Conservation (phyloP, 1,140 invertebrate species). For the Drosophila arizonae region DNA sequence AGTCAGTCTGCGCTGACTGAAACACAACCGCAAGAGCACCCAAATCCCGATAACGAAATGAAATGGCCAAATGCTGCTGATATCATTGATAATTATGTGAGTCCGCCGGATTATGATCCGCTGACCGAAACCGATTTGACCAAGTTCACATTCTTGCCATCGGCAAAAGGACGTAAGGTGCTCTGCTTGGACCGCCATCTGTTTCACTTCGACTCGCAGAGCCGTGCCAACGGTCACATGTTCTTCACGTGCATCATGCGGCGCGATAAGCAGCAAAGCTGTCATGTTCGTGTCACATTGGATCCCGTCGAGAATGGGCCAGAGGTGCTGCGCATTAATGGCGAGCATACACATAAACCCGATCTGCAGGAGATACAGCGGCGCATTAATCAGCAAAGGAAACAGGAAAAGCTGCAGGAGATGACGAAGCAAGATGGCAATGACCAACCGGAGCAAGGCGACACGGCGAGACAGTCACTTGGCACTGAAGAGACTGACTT, state of each 20-base stretch:
- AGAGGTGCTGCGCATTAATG: slow-evolving; percentile 64
- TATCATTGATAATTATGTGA: slow-evolving; percentile 55
- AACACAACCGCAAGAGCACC: slow-evolving; percentile 8
- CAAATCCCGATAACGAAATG: slow-evolving; percentile 8
- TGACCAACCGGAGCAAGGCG: not conserved
- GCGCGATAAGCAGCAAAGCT: slow-evolving; percentile 59
- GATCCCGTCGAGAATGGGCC: slow-evolving; percentile 54
- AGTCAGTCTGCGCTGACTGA: slow-evolving; percentile 6
- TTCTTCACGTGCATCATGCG: slow-evolving; percentile 75
- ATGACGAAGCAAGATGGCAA: slow-evolving; percentile 1
- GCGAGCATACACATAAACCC: slow-evolving; percentile 62
- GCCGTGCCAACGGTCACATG: slow-evolving; percentile 64
- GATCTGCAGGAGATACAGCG: slow-evolving; percentile 52
- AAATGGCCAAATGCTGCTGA: slow-evolving; percentile 59
- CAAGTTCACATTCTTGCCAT: slow-evolving; percentile 73
- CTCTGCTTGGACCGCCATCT: slow-evolving; percentile 64
- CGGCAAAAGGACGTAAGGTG: slow-evolving; percentile 72
- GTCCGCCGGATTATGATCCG: slow-evolving; percentile 45
- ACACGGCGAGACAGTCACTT: not conserved
- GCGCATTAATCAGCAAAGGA: slow-evolving; percentile 51
- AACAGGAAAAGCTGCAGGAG: slow-evolving; percentile 12
- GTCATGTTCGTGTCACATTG: slow-evolving; percentile 68
- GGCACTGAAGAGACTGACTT: slow-evolving; percentile 22
- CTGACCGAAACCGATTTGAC: slow-evolving; percentile 58
- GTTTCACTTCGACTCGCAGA: slow-evolving; percentile 71